Evolutionary conservation across 2,797 vertebrate species (phyloP).

Genomic region (Chelidonichthys spinosus): DNA sequence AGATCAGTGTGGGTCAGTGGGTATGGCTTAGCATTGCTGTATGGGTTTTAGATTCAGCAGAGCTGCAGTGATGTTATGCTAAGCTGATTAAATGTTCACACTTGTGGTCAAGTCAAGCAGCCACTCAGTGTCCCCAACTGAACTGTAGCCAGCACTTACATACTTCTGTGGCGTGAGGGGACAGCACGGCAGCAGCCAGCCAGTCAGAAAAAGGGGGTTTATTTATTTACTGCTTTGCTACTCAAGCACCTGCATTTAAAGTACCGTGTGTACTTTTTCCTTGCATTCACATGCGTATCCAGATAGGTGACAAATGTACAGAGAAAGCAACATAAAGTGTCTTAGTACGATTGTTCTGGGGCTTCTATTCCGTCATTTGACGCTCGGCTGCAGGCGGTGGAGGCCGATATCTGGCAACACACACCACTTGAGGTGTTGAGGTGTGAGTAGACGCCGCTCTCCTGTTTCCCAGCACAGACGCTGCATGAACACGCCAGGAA

Average conservation of each 20-base stretch:
- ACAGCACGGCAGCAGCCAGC: neutral
- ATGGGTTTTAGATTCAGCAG: conserved; percentile 41
- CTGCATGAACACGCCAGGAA: neutral
- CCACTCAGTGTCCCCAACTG: conserved; percentile 36
- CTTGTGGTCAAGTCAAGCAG: conserved; percentile 56
- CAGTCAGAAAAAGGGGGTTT: neutral
- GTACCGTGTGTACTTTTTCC: neutral
- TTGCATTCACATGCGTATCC: neutral
- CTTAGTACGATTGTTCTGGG: too few species aligned
- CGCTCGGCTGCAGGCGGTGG: neutral
- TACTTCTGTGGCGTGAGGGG: neutral
- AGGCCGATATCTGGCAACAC: too few species aligned
- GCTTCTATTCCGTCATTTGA: neutral
- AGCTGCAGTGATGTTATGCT: conserved; percentile 42
- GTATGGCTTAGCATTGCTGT: conserved; percentile 36
- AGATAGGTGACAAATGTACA: neutral
- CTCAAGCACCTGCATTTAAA: neutral
- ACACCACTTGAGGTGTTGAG: neutral
- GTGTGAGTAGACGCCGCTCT: neutral
- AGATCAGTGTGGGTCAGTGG: conserved; percentile 47
- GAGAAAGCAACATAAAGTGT: neutral
- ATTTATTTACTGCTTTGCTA: too few species aligned
- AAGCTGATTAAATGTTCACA: conserved; percentile 68
- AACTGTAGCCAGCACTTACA: conserved; percentile 42
- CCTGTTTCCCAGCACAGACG: neutral